Evolutionary conservation across 2,888 invertebrate species (phyloP).

Genomic region (Blastobasis adustella): DNA sequence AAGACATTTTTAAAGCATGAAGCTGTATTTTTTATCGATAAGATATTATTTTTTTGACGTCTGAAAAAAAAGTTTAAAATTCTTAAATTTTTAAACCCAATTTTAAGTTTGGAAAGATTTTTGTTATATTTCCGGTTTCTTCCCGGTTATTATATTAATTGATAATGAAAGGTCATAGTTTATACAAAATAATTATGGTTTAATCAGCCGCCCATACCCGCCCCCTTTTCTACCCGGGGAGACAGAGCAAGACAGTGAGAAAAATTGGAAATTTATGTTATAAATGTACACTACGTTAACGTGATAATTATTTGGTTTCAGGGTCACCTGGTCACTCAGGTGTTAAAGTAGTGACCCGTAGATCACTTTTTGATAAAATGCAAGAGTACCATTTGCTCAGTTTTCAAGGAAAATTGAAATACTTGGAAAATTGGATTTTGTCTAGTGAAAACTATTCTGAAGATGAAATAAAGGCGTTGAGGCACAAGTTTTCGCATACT

Average conservation of each 20-base stretch:
- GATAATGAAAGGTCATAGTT: not conserved
- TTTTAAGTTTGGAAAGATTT: slow-evolving; percentile 1
- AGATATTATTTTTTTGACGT: not conserved
- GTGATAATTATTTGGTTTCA: slow-evolving; percentile 2
- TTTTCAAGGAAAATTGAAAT: slow-evolving; percentile 1
- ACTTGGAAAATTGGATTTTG: slow-evolving; percentile 3
- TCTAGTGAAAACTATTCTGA: not conserved
- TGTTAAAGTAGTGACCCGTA: not conserved
- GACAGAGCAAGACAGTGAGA: not conserved
- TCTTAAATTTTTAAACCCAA: slow-evolving; percentile 1
- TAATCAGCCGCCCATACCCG: not conserved
- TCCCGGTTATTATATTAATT: slow-evolving; percentile 3
- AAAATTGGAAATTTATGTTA: not conserved
- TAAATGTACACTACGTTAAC: not conserved
- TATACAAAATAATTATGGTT: slow-evolving; percentile 1
- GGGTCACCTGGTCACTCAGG: not conserved
- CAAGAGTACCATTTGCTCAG: not conserved
- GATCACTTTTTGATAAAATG: not conserved
- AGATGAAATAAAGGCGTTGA: too few species aligned
- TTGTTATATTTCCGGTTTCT: slow-evolving; percentile 3
- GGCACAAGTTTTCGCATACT: not conserved
- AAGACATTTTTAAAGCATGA: not conserved
- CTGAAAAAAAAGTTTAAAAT: slow-evolving; percentile 1
- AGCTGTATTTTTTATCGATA: not conserved
- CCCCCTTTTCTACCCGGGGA: not conserved